These are phyloP conservation scores for Bolborhynchus lineola DNA, from an alignment of 2,113 vertebrate genomes.

Conservation along the genomic window DNA sequence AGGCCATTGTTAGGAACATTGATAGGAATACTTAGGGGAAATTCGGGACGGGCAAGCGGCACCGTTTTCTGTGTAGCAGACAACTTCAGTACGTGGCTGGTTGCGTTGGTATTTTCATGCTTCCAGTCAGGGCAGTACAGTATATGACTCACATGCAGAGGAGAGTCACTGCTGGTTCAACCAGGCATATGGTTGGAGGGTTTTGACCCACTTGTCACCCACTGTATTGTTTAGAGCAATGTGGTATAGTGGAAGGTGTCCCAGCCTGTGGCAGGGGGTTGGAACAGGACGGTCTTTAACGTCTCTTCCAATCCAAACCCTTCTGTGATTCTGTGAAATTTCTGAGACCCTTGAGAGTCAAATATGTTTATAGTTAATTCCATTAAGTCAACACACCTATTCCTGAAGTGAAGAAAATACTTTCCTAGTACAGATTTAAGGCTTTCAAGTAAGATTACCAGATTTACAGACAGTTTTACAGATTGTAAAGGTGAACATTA, in stretches of 20 bases:
- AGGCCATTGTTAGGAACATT: rapidly evolving
- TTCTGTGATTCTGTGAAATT: background rate
- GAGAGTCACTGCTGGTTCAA: background rate
- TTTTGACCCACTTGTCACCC: no score
- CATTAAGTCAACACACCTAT: background rate
- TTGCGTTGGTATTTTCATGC: rapidly evolving
- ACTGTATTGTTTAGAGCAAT: background rate
- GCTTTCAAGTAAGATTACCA: background rate
- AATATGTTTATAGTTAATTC: background rate
- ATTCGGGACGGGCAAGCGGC: rapidly evolving
- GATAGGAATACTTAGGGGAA: background rate
- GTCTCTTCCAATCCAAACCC: background rate
- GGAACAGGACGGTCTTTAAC: background rate
- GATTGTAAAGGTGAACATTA: no score
- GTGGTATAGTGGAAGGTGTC: background rate
- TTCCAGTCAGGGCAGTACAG: rapidly evolving
- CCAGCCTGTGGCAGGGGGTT: background rate
- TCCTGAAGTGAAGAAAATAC: background rate
- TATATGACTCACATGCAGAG: rapidly evolving
- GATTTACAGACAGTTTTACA: background rate
- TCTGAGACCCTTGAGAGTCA: background rate
- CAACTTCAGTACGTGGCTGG: rapidly evolving
- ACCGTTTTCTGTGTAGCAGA: rapidly evolving
- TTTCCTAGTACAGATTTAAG: background rate
- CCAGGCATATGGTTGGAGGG: rapidly evolving